A percentile compares a stretch with the other conserved stretches of the same genome.
phyloP scores from a whole-genome alignment of 2,888 invertebrate genomes.

The Cheilosia vernalis region DNA sequence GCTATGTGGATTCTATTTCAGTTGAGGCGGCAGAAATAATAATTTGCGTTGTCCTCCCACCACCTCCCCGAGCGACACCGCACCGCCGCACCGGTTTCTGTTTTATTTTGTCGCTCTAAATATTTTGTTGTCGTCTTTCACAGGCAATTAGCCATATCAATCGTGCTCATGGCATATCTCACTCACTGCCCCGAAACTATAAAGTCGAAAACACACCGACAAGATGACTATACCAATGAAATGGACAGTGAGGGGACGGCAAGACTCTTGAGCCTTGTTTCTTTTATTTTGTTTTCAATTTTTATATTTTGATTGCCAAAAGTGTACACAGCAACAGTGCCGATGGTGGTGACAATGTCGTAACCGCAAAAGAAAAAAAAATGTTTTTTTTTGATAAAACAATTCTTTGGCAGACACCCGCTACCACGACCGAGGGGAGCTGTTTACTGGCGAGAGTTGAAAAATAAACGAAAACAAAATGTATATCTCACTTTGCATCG shows the following conservation, averaged over 20 bases:
- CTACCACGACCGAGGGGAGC: conserved; percentile 19
- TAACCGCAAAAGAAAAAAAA: conserved; percentile 18
- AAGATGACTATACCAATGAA: background rate
- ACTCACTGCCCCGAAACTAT: conserved; percentile 5
- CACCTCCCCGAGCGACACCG: background rate
- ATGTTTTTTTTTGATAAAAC: conserved; percentile 37
- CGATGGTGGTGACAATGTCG: conserved; percentile 18
- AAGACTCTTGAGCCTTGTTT: conserved; percentile 34
- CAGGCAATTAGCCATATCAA: conserved; percentile 63
- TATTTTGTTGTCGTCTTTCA: conserved; percentile 46
- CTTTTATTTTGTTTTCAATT: conserved; percentile 4
- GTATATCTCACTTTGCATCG: conserved; percentile 8
- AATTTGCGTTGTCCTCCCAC: background rate
- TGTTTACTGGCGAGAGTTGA: conserved; percentile 25
- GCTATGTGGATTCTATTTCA: conserved; percentile 23
- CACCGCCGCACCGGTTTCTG: background rate
- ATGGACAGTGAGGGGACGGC: background rate
- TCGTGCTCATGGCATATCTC: conserved; percentile 49
- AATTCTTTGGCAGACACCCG: conserved; percentile 38
- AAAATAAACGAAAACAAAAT: conserved; percentile 5
- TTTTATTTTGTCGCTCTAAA: conserved; percentile 37
- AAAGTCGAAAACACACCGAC: conserved; percentile 18
- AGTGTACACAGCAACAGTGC: conserved; percentile 66
- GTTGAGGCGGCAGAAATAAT: conserved; percentile 11
- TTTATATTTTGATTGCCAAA: conserved; percentile 59